Base-by-base conservation (phyloP, 1,140 invertebrate genomes). In the Harpegnathos saltator region DNA sequence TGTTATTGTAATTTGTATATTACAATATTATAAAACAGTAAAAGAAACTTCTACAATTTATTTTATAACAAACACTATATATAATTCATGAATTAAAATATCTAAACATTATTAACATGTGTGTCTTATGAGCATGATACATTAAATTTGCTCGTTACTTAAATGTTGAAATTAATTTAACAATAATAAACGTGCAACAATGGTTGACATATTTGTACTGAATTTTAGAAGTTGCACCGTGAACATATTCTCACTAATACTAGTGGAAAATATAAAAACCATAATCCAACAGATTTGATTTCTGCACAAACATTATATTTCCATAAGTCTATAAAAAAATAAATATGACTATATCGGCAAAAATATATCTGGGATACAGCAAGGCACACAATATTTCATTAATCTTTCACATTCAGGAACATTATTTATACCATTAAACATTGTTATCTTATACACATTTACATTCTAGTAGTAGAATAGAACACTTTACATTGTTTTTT, bases 321-420 rank as follows among this genome's bases (percentile, higher is more conserved):
- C 44, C 50, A 61, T n/a, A 82, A 38, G 9, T 33, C 19, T 74
- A 52, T 74, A 61, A 72, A 61, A 44, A 59, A 58, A 33, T 71
- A 65, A 77, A 73, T 17, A 38, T 59, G 62, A 61, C 54, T 69
- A 38, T 68, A 48, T 72, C 82, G 48, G 54, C 77, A 90, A 80
- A 85, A 90, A 90, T 77, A 85, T 84, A 84, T 77, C 62, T 44
- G 0, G 38, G 38, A 9, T 44, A 3, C 7, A 86, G 85, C 75
- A 92, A 92, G 91, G 91, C 91, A 92, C 91, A 78, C 65, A 24
- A 84, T 83, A 59, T 83, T 82, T 82, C 63, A 86, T 81, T 73
- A 77, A 71, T 65, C 78, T 78, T 85, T 65, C 54, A 84, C 33
- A 77, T 78, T 83, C 50, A 89, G 75, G 77, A 88, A 88, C 71